These are phyloP conservation scores for Penaeus indicus DNA, from an alignment of 1,140 invertebrate genomes.

Conservation along the genomic window DNA sequence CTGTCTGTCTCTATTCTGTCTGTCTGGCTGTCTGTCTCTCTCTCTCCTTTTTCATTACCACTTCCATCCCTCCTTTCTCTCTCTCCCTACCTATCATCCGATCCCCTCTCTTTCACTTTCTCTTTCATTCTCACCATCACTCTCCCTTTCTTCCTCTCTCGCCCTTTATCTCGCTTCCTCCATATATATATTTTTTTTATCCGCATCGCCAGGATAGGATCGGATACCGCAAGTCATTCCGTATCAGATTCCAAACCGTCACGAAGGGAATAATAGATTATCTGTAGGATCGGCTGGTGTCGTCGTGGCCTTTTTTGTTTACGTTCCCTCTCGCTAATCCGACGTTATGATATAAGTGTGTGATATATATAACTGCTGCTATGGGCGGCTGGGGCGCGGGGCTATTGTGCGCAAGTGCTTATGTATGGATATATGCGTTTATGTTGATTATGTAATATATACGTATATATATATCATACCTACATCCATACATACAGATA, in stretches of 20 bases:
- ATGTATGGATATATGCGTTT: slow-evolving; percentile 28
- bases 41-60: background rate
- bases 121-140: background rate
- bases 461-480: slow-evolving; percentile 17
- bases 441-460: background rate
- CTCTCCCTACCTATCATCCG: background rate
- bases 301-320: background rate
- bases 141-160: no score
- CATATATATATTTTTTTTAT: no score
- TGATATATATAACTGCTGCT: slow-evolving; percentile 6
- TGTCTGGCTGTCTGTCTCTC: background rate
- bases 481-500: background rate
- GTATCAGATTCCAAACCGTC: no score
- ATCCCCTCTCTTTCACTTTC: background rate
- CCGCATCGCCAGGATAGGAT: no score
- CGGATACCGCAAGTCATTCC: no score
- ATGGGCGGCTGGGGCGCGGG: slow-evolving; percentile 31
- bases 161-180: no score
- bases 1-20: background rate
- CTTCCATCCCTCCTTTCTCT: no score
- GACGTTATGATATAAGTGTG: background rate
- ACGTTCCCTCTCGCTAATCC: slow-evolving; percentile 16
- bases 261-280: no score
- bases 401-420: background rate
- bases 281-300: no score